Conservation (phyloP, 2,888 invertebrate genomes). For the Drosophila suboccidentalis region DNA sequence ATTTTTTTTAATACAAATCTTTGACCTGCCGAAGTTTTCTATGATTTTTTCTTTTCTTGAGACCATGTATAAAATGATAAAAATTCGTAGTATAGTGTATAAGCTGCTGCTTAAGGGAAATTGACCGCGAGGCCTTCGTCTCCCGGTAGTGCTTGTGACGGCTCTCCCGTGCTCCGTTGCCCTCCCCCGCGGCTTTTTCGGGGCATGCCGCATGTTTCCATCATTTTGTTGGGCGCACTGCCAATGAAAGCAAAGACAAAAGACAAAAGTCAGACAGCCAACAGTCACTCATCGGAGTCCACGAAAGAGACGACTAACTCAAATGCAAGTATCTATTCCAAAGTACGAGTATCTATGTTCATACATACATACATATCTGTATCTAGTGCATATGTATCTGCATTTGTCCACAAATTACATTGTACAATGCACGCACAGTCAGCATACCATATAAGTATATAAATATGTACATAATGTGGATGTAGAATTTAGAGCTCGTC, state of each 20-base stretch:
- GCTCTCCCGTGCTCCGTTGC: slow-evolving; percentile 32
- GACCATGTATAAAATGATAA: background rate
- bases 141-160: slow-evolving; percentile 20
- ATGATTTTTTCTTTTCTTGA: background rate
- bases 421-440: slow-evolving; percentile 35
- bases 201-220: slow-evolving; percentile 64
- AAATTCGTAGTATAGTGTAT: background rate
- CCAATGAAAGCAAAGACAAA: slow-evolving; percentile 71
- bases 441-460: slow-evolving; percentile 5
- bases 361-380: slow-evolving; percentile 1
- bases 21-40: background rate
- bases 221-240: slow-evolving; percentile 71
- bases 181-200: slow-evolving; percentile 61
- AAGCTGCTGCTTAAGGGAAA: slow-evolving; percentile 58
- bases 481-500: slow-evolving; percentile 25
- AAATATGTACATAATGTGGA: slow-evolving; percentile 8
- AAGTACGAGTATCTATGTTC: slow-evolving; percentile 22
- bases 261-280: slow-evolving; percentile 58
- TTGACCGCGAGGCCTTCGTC: slow-evolving; percentile 60
- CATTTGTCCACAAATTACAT: slow-evolving; percentile 27
- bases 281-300: slow-evolving; percentile 68
- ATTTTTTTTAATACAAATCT: background rate
- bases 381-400: background rate
- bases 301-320: slow-evolving; percentile 54
- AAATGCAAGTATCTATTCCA: slow-evolving; percentile 55